Percentiles rank a stretch among this genome's conserved stretches.
These are phyloP conservation scores for Psophia crepitans DNA, from an alignment of 2,113 vertebrate genomes.

Conservation along the genomic window DNA sequence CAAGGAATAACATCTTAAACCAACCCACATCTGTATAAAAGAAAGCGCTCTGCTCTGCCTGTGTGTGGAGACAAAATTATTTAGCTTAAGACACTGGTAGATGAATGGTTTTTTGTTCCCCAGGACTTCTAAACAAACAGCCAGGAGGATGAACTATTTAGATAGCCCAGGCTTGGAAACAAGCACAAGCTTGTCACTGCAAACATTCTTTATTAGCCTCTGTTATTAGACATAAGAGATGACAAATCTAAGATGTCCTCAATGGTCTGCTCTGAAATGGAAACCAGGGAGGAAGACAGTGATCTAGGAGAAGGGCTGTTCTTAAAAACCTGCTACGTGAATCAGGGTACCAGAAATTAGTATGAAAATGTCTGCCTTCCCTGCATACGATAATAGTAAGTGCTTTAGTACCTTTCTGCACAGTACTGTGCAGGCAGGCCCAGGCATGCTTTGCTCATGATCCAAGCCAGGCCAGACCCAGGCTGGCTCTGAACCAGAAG, in stretches of 20 bases:
- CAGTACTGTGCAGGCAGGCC: background rate
- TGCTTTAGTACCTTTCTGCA: background rate
- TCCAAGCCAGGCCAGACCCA: background rate
- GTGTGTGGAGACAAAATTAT: background rate
- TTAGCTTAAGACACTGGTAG: background rate
- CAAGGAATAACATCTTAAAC: background rate
- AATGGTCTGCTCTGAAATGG: background rate
- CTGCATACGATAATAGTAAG: rapidly evolving
- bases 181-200: background rate
- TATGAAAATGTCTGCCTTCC: background rate
- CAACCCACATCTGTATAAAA: rapidly evolving
- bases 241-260: background rate
- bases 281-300: background rate
- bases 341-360: background rate
- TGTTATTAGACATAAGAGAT: background rate
- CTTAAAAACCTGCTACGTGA: background rate
- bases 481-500: background rate
- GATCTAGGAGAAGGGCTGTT: background rate
- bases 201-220: background rate
- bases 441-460: background rate
- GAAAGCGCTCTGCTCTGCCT: background rate
- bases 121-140: background rate
- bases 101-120: background rate
- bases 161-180: background rate
- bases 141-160: background rate